phyloP scores from a whole-genome alignment of 2,888 invertebrate genomes.

The Oscheius sp. region DNA sequence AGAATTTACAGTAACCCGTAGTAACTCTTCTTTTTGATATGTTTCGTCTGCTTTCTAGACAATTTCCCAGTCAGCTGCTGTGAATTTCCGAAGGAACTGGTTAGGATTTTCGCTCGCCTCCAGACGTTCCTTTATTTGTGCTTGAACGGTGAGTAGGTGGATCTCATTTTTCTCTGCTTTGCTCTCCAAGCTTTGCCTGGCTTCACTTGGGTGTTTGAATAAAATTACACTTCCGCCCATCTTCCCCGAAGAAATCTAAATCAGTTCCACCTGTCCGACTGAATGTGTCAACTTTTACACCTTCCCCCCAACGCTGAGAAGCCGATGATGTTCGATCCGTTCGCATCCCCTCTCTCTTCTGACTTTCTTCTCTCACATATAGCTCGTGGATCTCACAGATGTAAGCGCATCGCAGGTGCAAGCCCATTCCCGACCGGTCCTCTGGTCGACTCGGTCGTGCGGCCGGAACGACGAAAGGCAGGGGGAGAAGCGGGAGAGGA shows the following conservation, averaged over 20 bases:
- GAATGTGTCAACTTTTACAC: background rate
- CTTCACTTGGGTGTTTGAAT: background rate
- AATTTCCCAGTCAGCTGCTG: no score
- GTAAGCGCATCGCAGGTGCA: constrained; percentile 22
- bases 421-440: constrained; percentile 28
- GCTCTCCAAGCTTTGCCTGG: no score
- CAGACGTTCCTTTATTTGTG: no score
- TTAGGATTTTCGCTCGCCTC: no score
- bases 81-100: no score
- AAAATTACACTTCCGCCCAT: background rate
- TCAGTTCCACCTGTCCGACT: background rate
- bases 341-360: background rate
- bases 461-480: constrained; percentile 26
- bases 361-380: background rate
- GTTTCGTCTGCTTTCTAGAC: no score
- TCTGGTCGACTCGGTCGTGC: constrained; percentile 22
- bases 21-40: no score
- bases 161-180: no score
- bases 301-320: background rate
- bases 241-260: background rate
- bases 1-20: no score
- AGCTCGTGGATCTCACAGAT: background rate
- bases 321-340: background rate
- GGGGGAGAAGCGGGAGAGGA: background rate
- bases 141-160: no score